Evolutionary conservation across 1,140 invertebrate species (phyloP), one percentile per base, ranked within the genome.

Genomic region (Drosophila littoralis): DNA sequence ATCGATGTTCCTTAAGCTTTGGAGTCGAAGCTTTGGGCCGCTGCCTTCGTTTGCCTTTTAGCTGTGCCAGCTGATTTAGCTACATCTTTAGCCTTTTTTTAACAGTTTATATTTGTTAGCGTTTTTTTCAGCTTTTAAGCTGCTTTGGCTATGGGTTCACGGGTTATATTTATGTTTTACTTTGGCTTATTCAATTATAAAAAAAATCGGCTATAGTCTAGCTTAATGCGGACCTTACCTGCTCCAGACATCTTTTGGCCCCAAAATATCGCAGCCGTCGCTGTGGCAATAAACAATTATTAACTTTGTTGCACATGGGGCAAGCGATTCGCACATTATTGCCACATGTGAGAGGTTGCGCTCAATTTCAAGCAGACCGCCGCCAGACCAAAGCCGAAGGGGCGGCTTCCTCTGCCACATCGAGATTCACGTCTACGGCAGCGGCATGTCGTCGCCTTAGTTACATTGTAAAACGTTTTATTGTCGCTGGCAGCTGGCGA

Each of bases 401-500:
- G 10, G 17, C 32, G 38, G 17, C 32, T 45, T 28, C 22, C 4
- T 13, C 33, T 51, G 43, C 28, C 10, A 2, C 40, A 7, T 4
- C 22, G 42, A 8, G 17, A 48, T 28, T 9, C 60, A 59, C 33
- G 12, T 33, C 32, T 32, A 9, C 35, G 38, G 38, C 33, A 60
- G 61, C 55, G 58, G 59, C 75, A 72, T 86, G 82, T 82, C 72
- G 72, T 83, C 83, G 79, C 70, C 83, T 72, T 79, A 77, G 82
- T 85, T 88, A 86, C 82, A 86, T 86, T 86, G 82, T 86, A 86
- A 86, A 86, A 88, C 82, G 83, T 86, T 86, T 86, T 86, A 86
- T 86, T 86, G 82, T 82, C 63, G 79, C 61, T 75, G 65, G 67
- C 83, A 86, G 67, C 83, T 88, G 83, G 79, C 83, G 79, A 88